Evolutionary conservation across 1,140 invertebrate species (phyloP).

Genomic region (Megathymus violae): DNA sequence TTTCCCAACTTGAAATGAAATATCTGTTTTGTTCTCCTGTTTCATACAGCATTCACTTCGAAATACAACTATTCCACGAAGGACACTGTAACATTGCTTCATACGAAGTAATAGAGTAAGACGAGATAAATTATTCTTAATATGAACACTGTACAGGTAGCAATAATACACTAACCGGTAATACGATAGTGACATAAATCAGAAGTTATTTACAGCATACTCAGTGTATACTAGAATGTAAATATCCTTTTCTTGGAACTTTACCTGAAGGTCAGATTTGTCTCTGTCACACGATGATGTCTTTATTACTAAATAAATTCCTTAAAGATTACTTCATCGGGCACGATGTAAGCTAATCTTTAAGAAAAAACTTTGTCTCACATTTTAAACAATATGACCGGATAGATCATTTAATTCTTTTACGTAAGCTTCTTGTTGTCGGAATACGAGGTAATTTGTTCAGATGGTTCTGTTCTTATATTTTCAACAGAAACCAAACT

Average conservation of each 20-base stretch:
- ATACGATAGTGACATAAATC: conserved; percentile 30
- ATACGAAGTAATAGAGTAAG: conserved; percentile 13
- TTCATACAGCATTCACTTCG: conserved; percentile 4
- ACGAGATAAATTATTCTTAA: conserved; percentile 21
- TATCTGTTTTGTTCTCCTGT: not conserved
- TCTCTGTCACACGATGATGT: conserved; percentile 52
- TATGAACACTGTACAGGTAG: conserved; percentile 10
- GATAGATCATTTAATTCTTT: too few relatives aligned
- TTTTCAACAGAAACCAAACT: too few relatives aligned
- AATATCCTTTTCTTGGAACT: conserved; percentile 41
- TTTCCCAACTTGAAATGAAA: not conserved
- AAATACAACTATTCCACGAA: conserved; percentile 11
- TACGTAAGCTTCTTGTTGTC: too few relatives aligned
- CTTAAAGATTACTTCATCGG: conserved; percentile 58
- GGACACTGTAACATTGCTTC: conserved; percentile 5
- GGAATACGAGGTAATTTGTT: too few relatives aligned
- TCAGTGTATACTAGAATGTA: conserved; percentile 22
- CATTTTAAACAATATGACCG: too few relatives aligned
- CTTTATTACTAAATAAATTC: conserved; percentile 57
- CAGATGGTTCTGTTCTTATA: too few relatives aligned
- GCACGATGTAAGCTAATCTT: too few relatives aligned
- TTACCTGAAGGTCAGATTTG: conserved; percentile 56
- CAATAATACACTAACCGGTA: conserved; percentile 25
- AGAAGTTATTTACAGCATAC: conserved; percentile 25
- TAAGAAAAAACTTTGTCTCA: too few relatives aligned